Evolutionary conservation across 2,797 vertebrate species (phyloP).

Genomic region (Malacoraja senta): DNA sequence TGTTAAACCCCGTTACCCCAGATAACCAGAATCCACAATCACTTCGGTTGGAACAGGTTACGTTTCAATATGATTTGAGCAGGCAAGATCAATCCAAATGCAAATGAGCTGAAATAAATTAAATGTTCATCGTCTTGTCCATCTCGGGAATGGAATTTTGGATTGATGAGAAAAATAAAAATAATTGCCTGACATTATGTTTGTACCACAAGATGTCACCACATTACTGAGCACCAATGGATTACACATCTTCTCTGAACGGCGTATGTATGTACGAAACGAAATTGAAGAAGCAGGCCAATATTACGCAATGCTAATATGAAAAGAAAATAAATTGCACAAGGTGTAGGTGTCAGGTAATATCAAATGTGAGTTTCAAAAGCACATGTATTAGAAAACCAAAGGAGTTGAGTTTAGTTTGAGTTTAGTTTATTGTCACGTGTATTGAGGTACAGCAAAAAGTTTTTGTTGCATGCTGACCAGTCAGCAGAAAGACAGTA

Average conservation of each 20-base stretch:
- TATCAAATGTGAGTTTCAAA: not conserved
- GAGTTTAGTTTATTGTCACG: no score
- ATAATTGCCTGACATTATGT: not conserved
- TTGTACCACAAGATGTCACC: slow-evolving; percentile 29
- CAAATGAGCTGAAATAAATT: slow-evolving; percentile 24
- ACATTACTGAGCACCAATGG: not conserved
- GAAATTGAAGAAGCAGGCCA: not conserved
- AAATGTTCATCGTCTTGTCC: not conserved
- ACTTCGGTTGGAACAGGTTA: not conserved
- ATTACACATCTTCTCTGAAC: not conserved
- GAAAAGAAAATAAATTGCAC: not conserved
- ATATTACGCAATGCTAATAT: not conserved
- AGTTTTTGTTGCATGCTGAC: no score
- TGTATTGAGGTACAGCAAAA: no score
- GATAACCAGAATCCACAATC: slow-evolving; percentile 16
- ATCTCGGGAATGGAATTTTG: not conserved
- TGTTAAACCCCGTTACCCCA: slow-evolving; percentile 11
- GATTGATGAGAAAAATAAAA: not conserved
- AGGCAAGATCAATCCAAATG: not conserved
- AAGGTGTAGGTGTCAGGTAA: not conserved
- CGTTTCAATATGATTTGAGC: not conserved
- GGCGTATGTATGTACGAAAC: not conserved
- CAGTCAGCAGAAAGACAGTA: no score
- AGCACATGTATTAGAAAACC: not conserved
- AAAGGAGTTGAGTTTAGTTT: no score